phyloP scores from a whole-genome alignment of 2,113 vertebrate species.

The Ursus arctos region DNA sequence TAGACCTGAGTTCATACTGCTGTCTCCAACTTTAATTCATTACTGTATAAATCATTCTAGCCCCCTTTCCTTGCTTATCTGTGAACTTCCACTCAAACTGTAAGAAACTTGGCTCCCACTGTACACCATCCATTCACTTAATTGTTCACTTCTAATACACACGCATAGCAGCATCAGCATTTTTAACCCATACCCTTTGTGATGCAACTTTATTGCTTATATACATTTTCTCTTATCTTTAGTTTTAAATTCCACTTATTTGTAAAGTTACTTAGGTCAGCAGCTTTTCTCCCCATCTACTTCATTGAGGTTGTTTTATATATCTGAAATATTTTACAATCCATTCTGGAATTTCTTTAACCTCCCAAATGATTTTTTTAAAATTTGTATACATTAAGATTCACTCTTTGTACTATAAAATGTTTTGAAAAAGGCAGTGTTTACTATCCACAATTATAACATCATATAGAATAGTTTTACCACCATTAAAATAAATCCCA shows the following conservation, averaged over 20 bases:
- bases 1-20: not conserved
- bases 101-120: not conserved
- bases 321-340: not conserved
- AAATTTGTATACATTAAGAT: not conserved
- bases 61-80: not conserved
- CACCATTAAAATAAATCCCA: not conserved
- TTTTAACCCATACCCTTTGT: not conserved
- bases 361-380: not conserved
- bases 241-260: not conserved
- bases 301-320: not conserved
- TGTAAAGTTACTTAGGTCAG: not conserved
- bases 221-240: not conserved
- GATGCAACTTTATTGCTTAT: not conserved
- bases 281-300: not conserved
- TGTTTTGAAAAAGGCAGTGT: not conserved
- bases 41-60: not conserved
- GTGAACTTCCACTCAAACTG: not conserved
- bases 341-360: not conserved
- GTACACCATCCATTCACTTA: not conserved
- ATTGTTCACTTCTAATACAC: not conserved
- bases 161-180: not conserved
- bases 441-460: not conserved
- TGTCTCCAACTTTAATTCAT: not conserved
- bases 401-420: not conserved
- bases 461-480: not conserved